A percentile compares a stretch with the other conserved stretches of the same genome.
These are phyloP conservation scores for Papilio machaon DNA, from an alignment of 1,140 invertebrate species.

Conservation along the genomic window DNA sequence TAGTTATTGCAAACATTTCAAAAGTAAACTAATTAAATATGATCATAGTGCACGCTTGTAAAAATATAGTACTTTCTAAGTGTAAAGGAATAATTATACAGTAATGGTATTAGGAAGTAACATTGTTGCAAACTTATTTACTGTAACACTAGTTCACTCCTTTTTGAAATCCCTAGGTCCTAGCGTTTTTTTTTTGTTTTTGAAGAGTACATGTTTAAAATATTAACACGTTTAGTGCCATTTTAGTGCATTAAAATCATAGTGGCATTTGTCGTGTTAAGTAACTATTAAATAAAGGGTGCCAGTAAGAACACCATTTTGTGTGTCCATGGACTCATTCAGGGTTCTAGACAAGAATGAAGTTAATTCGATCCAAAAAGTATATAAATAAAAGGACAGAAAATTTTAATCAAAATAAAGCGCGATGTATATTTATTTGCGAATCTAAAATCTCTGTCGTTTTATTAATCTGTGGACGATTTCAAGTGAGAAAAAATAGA, in stretches of 20 bases:
- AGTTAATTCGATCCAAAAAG: too few relatives aligned
- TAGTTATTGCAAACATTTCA: not conserved
- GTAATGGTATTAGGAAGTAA: too few relatives aligned
- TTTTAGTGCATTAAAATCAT: not conserved
- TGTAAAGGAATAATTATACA: too few relatives aligned
- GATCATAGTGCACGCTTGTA: not conserved
- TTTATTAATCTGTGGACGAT: not conserved
- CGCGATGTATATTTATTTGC: not conserved
- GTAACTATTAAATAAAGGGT: not conserved
- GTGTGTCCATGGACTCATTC: not conserved
- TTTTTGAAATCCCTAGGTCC: too few relatives aligned
- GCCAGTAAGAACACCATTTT: not conserved
- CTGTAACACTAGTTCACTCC: too few relatives aligned
- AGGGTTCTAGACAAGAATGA: not conserved
- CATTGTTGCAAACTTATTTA: too few relatives aligned
- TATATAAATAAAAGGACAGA: not conserved
- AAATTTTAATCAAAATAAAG: not conserved
- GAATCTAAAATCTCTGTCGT: not conserved
- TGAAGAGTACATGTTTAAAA: not conserved
- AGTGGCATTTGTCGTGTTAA: not conserved
- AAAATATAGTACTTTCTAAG: not conserved
- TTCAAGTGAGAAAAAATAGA: not conserved
- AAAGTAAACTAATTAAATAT: not conserved
- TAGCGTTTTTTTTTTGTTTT: too few relatives aligned
- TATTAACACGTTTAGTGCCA: not conserved